Percentiles rank a stretch among this genome's conserved stretches.
Evolutionary conservation across 2,888 invertebrate genomes (phyloP).

Genomic region (Noctuana brunneofusca): DNA sequence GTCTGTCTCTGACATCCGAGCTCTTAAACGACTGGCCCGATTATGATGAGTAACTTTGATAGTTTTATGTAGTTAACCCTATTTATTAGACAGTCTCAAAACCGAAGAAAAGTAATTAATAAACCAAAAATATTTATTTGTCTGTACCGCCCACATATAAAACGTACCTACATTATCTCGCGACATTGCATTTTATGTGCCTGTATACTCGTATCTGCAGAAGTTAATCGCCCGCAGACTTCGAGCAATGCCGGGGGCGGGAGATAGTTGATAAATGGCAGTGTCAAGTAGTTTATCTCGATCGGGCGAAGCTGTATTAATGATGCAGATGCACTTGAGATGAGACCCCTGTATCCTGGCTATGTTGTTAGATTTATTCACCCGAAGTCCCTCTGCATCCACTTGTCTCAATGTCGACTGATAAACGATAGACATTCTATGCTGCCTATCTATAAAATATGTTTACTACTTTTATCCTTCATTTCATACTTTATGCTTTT

Average conservation of each 20-base stretch:
- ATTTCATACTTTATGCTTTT: too few relatives aligned
- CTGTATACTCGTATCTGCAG: background rate
- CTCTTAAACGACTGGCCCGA: too few relatives aligned
- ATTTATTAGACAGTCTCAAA: too few relatives aligned
- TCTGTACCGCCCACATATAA: background rate
- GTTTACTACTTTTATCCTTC: too few relatives aligned
- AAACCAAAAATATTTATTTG: background rate
- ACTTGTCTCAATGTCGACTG: background rate
- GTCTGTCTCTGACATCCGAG: too few relatives aligned
- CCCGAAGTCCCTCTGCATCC: background rate
- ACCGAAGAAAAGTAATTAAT: too few relatives aligned
- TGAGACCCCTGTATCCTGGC: constrained; percentile 9
- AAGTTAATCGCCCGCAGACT: constrained; percentile 22
- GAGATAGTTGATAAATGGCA: constrained; percentile 35
- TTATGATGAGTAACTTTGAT: too few relatives aligned
- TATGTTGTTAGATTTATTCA: constrained; percentile 4
- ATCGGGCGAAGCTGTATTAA: constrained; percentile 46
- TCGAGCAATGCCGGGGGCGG: constrained; percentile 28
- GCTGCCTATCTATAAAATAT: too few relatives aligned
- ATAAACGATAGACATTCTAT: background rate
- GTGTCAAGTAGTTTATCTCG: constrained; percentile 38
- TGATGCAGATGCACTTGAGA: constrained; percentile 55
- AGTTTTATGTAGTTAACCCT: too few relatives aligned
- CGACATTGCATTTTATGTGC: constrained; percentile 10
- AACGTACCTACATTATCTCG: background rate